phyloP scores from a whole-genome alignment of 2,888 invertebrate species.

The Callyntrura sp. region DNA sequence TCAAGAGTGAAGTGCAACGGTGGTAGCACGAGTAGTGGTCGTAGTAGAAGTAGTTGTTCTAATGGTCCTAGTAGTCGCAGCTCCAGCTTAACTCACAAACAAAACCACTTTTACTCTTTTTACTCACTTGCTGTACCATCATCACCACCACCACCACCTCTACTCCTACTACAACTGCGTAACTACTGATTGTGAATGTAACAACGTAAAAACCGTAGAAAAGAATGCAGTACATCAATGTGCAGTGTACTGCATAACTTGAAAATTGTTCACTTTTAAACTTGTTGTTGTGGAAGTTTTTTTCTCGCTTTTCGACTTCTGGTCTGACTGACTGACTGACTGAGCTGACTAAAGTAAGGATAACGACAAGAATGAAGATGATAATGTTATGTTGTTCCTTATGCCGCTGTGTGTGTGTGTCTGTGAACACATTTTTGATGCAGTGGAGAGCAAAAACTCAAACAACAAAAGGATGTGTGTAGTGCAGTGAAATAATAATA shows the following conservation, averaged over 20 bases:
- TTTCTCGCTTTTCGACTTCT: slow-evolving; percentile 5
- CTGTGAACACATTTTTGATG: slow-evolving; percentile 16
- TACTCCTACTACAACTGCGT: neutral
- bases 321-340: neutral
- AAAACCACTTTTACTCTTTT: slow-evolving; percentile 47
- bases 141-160: neutral
- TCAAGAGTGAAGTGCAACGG: slow-evolving; percentile 32
- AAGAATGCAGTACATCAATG: slow-evolving; percentile 32
- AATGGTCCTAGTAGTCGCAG: slow-evolving; percentile 14
- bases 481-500: slow-evolving; percentile 38
- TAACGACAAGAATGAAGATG: slow-evolving; percentile 1
- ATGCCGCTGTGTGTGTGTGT: neutral
- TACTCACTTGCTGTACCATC: slow-evolving; percentile 16
- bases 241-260: slow-evolving; percentile 52
- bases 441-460: neutral
- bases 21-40: neutral
- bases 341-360: too few species aligned
- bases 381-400: neutral
- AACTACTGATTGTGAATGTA: too few species aligned
- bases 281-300: slow-evolving; percentile 58
- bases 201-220: neutral
- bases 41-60: slow-evolving; percentile 8
- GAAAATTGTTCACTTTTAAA: slow-evolving; percentile 55
- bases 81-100: slow-evolving; percentile 35
- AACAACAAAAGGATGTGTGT: slow-evolving; percentile 33